Percentiles rank a stretch among this genome's conserved stretches.
These are phyloP conservation scores for Noctua fimbriata DNA, from an alignment of 2,888 invertebrate species.

Conservation along the genomic window DNA sequence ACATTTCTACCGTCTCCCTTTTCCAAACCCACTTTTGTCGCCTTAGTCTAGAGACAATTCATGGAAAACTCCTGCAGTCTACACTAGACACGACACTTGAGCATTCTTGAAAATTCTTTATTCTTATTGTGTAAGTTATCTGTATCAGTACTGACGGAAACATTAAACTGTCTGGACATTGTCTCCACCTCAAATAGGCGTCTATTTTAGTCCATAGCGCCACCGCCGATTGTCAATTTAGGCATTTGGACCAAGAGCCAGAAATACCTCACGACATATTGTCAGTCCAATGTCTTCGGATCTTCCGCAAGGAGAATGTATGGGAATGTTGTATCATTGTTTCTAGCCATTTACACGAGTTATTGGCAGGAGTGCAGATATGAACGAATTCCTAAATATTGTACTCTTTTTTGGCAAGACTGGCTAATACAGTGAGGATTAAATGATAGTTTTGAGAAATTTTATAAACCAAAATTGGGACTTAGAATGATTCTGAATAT, in stretches of 20 bases:
- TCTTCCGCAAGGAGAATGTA: constrained; percentile 10
- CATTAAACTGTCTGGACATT: background rate
- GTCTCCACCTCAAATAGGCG: background rate
- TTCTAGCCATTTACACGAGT: background rate
- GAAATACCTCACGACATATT: background rate
- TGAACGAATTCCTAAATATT: background rate
- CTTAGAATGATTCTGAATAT: background rate
- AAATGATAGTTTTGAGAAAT: too few species aligned
- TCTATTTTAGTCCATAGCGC: constrained; percentile 29
- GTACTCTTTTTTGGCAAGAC: background rate
- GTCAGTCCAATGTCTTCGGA: constrained; percentile 8
- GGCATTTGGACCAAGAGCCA: constrained; percentile 3
- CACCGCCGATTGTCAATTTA: background rate
- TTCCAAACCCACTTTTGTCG: background rate
- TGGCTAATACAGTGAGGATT: too few species aligned
- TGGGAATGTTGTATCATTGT: background rate
- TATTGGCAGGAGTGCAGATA: constrained; percentile 8
- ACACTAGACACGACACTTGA: background rate
- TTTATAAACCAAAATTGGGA: too few species aligned
- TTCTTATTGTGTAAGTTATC: background rate
- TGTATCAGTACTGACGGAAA: background rate
- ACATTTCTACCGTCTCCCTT: background rate
- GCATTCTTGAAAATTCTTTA: background rate
- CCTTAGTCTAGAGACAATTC: background rate
- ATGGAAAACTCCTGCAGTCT: background rate